Evolutionary conservation across 2,113 vertebrate genomes (phyloP).

Genomic region (Eptesicus fuscus): DNA sequence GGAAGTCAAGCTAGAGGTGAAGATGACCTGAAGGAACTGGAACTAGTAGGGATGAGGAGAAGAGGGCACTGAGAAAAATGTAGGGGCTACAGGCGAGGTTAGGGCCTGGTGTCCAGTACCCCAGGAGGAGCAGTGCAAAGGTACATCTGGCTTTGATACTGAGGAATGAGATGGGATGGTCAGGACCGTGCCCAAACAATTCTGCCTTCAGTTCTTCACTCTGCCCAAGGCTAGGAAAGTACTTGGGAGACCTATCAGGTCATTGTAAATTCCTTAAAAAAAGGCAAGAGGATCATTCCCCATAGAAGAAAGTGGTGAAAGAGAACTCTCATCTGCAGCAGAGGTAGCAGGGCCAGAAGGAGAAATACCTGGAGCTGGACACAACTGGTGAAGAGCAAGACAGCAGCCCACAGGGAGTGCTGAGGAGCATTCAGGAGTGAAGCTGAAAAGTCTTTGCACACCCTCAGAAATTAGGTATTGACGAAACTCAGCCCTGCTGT

Average conservation of each 20-base stretch:
- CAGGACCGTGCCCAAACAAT: background rate
- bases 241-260: background rate
- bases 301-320: background rate
- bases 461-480: background rate
- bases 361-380: background rate
- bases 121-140: background rate
- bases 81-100: background rate
- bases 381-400: background rate
- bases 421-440: background rate
- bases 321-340: background rate
- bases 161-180: background rate
- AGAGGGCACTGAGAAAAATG: background rate
- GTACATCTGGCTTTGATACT: background rate
- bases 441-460: background rate
- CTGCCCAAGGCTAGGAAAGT: background rate
- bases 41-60: background rate
- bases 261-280: background rate
- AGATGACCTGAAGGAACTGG: background rate
- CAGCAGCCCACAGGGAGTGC: background rate
- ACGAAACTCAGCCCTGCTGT: background rate
- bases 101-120: background rate
- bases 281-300: background rate
- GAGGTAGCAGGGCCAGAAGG: background rate
- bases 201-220: background rate
- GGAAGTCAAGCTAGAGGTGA: background rate